Base-by-base conservation (phyloP, 2,113 vertebrate genomes). In the Perca flavescens region DNA sequence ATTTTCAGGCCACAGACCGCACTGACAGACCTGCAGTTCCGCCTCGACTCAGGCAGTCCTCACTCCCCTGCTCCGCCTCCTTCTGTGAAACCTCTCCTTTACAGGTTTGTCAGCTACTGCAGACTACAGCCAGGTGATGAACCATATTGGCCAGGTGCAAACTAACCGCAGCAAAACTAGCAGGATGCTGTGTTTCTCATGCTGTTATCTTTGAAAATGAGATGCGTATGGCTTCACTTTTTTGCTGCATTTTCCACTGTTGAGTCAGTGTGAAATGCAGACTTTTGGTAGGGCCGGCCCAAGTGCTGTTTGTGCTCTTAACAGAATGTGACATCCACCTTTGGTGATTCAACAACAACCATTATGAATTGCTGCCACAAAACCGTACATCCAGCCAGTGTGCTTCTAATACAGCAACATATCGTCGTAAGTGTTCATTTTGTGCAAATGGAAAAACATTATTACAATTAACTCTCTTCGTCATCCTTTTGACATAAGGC, bases 381-480 rank as follows among this genome's bases (percentile, higher is more conserved):
- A 83, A 89, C 95, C 95, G 95, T 96, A 94, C 94, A 94, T 91
- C 94, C 91, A 85, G 46, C 80, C 72, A 93, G 94, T 94, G 95
- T 94, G 95, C 80, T 89, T 90, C 88, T 83, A 70, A 90, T 91
- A 91, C 85, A 89, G 47, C 92, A 92, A 92, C 65, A 96, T 95
- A 1, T 28, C 28, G 95, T 93, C 86, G 94, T 96, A 93, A 95
- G 94, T 96, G 92, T 84, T 47, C 34, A 31, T 31, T 31, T 28
- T 28, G 28, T 28, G 25, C 25, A 28, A 28, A 28, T 28, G 28
- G 28, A 28, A 28, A 28, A 28, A 28, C 2, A 2, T 28, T 43
- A 50, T 50, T 50, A 17, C 49, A 52, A 17, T 52, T 21, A 52
- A 52, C 6, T 17, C 17, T 19, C 50, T 43, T 10, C 10, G 40